Conservation (phyloP, 2,888 invertebrate species). For the Leucophenga montana region DNA sequence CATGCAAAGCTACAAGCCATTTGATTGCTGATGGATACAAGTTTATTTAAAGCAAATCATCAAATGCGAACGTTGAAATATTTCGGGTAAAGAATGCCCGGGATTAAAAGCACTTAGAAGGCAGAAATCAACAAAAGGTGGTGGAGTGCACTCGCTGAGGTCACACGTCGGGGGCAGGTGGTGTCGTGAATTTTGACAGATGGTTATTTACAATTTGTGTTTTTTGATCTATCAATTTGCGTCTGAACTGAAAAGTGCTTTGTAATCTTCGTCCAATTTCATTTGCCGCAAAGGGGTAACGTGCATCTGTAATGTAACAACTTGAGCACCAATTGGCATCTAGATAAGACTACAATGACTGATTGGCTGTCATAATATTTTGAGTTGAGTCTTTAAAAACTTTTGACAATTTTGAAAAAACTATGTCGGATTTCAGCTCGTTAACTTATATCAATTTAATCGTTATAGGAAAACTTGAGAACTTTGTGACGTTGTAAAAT, state of each 20-base stretch:
- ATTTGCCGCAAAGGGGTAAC: conserved; percentile 40
- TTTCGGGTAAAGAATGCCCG: conserved; percentile 43
- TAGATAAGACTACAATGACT: conserved; percentile 47
- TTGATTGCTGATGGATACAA: conserved; percentile 25
- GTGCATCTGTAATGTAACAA: conserved; percentile 36
- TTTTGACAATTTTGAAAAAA: not conserved
- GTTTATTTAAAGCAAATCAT: conserved; percentile 35
- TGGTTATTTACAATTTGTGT: conserved; percentile 68
- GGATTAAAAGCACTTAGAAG: conserved; percentile 42
- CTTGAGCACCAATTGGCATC: conserved; percentile 52
- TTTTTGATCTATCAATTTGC: conserved; percentile 69
- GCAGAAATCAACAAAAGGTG: conserved; percentile 40
- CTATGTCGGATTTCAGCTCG: no score
- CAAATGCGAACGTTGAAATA: conserved; percentile 43
- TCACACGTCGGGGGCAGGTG: conserved; percentile 46
- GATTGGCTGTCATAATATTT: conserved; percentile 67
- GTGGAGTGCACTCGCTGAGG: conserved; percentile 37
- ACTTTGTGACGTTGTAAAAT: no score
- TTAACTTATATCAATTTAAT: no score
- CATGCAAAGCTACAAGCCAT: conserved; percentile 3
- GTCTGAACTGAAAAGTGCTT: conserved; percentile 58
- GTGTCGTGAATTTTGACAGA: conserved; percentile 71
- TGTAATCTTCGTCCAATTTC: conserved; percentile 65
- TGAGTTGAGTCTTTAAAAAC: conserved; percentile 35
- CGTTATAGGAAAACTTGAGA: no score